Evolutionary conservation across 1,140 invertebrate species (phyloP).

Genomic region (Aphelenchoides avenae): DNA sequence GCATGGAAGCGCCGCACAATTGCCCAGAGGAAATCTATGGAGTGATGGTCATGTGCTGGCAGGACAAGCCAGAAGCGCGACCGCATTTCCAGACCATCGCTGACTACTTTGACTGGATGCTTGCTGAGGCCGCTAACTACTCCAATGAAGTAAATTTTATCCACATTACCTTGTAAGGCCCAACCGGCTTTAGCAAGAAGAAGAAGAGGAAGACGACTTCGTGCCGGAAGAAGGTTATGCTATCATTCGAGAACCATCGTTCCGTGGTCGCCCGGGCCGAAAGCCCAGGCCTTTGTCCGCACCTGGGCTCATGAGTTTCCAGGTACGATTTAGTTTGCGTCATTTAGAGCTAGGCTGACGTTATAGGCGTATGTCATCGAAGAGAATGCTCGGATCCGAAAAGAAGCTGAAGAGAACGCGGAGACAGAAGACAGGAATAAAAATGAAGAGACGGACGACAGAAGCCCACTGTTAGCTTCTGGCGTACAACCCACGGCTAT

Average conservation of each 20-base stretch:
- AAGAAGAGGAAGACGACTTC: too few species aligned
- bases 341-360: constrained; percentile 1
- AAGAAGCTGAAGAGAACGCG: constrained; percentile 1
- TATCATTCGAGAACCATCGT: too few species aligned
- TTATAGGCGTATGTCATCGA: constrained; percentile 17
- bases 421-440: neutral
- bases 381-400: neutral
- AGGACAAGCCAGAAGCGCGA: constrained; percentile 34
- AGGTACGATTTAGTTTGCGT: constrained; percentile 30
- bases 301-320: constrained; percentile 43
- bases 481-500: too few species aligned
- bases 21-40: constrained; percentile 68
- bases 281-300: constrained; percentile 36
- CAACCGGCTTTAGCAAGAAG: too few species aligned
- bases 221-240: too few species aligned
- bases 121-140: constrained; percentile 27
- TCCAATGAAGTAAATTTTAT: too few species aligned
- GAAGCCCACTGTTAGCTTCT: too few species aligned
- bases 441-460: constrained; percentile 13
- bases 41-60: constrained; percentile 46
- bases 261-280: constrained; percentile 11
- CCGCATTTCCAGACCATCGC: constrained; percentile 45
- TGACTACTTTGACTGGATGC: constrained; percentile 44
- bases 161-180: too few species aligned
- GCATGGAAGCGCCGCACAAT: constrained; percentile 72